Conservation (phyloP, 2,888 invertebrate species). For the Prenolepis imparis region DNA sequence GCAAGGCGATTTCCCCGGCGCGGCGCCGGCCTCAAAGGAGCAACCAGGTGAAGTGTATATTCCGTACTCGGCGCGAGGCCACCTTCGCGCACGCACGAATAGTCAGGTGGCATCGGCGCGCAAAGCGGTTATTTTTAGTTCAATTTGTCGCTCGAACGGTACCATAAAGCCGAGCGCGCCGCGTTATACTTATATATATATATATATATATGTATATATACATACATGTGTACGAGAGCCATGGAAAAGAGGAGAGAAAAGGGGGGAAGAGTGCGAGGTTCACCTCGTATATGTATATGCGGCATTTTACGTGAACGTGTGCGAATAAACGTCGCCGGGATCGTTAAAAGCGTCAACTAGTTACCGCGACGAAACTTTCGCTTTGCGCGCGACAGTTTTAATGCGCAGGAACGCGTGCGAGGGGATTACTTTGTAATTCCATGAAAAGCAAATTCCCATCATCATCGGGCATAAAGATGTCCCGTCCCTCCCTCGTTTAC, state of each 20-base stretch:
- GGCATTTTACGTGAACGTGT: constrained; percentile 70
- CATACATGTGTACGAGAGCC: not conserved
- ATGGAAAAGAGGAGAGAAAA: not conserved
- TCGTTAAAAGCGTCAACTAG: constrained; percentile 69
- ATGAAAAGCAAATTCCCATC: constrained; percentile 30
- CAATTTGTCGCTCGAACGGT: constrained; percentile 84
- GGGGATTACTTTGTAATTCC: constrained; percentile 41
- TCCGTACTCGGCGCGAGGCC: constrained; percentile 68
- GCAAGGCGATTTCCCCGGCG: constrained; percentile 65
- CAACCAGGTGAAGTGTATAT: constrained; percentile 60
- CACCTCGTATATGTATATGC: constrained; percentile 13
- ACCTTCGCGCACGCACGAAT: constrained; percentile 80
- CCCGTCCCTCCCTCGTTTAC: not conserved
- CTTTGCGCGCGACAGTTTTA: constrained; percentile 33
- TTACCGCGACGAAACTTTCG: constrained; percentile 50
- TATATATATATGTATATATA: not conserved
- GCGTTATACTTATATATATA: constrained; percentile 43
- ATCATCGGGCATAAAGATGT: constrained; percentile 40
- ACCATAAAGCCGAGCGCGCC: constrained; percentile 79
- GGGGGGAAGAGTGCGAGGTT: not conserved
- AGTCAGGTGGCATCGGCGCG: constrained; percentile 77
- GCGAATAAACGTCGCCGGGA: constrained; percentile 64
- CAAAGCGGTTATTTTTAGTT: constrained; percentile 85
- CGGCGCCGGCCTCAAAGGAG: constrained; percentile 69
- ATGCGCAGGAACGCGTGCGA: constrained; percentile 5